Conservation (phyloP, 2,888 invertebrate species). For the Cheilosia grossa region DNA sequence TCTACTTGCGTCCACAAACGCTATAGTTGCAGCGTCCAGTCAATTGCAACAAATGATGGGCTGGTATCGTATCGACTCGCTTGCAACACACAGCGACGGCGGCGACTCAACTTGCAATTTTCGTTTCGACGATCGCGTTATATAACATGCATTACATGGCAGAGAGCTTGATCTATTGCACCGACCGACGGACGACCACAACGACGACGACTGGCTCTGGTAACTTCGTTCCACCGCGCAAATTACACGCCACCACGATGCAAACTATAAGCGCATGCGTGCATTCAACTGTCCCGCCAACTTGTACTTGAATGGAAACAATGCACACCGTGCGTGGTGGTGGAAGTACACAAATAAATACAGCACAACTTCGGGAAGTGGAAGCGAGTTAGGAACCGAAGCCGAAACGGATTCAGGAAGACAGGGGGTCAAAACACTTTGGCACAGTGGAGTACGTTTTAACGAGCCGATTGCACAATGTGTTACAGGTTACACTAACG, state of each 20-base stretch:
- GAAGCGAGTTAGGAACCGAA: conserved; percentile 63
- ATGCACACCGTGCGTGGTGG: conserved; percentile 26
- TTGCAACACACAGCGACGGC: conserved; percentile 49
- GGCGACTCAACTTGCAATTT: conserved; percentile 64
- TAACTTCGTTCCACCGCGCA: conserved; percentile 67
- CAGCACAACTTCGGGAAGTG: conserved; percentile 66
- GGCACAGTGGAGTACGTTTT: conserved; percentile 6
- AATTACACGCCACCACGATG: conserved; percentile 50
- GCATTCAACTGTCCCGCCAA: conserved; percentile 39
- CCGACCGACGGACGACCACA: conserved; percentile 24
- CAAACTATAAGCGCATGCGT: conserved; percentile 34
- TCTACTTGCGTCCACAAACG: conserved; percentile 34
- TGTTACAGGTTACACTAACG: not conserved
- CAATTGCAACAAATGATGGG: conserved; percentile 60
- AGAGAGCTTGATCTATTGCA: conserved; percentile 43
- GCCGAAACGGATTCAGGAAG: conserved; percentile 59
- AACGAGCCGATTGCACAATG: not conserved
- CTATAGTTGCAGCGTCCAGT: conserved; percentile 27
- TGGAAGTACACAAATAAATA: conserved; percentile 14
- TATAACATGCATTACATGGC: conserved; percentile 59
- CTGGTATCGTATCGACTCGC: conserved; percentile 35
- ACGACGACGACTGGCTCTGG: conserved; percentile 45
- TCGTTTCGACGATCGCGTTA: conserved; percentile 46
- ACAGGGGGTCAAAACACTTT: conserved; percentile 57
- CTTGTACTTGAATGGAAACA: conserved; percentile 51